These are phyloP conservation scores for Tyrannus savana DNA, from an alignment of 2,113 vertebrate species.

Conservation along the genomic window DNA sequence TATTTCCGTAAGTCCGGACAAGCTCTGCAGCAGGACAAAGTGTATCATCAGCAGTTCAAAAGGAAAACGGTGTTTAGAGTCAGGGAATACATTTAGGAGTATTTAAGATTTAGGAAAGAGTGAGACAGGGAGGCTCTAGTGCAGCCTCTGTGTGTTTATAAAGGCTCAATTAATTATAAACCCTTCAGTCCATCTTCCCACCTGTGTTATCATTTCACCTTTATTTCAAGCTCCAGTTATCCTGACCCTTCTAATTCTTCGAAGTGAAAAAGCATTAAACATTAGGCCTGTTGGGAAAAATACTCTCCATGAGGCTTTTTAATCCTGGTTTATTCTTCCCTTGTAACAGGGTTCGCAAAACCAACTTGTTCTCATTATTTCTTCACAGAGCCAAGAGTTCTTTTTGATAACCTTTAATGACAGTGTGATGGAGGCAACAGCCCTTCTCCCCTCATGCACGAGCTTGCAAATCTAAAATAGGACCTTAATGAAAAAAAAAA, in stretches of 20 bases:
- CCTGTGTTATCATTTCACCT: background rate
- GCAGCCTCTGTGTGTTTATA: background rate
- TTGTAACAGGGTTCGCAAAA: background rate
- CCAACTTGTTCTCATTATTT: background rate
- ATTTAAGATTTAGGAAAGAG: background rate
- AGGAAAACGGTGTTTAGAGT: background rate
- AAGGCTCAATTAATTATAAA: background rate
- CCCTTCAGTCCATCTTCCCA: background rate
- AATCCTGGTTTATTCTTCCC: background rate
- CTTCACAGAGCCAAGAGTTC: background rate
- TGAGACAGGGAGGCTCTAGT: background rate
- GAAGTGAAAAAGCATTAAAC: background rate
- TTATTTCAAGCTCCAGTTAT: background rate
- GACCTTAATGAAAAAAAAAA: constrained; percentile 1
- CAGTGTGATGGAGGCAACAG: background rate
- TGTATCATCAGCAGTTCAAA: background rate
- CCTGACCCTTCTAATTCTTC: background rate
- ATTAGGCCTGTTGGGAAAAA: background rate
- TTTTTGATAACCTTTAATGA: background rate
- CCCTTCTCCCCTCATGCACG: background rate
- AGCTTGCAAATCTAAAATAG: background rate
- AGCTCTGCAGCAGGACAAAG: background rate
- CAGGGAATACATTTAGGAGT: background rate
- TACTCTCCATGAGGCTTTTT: background rate
- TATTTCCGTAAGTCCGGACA: background rate